phyloP scores from a whole-genome alignment of 2,797 vertebrate genomes.

The Rhyacichthys aspro region DNA sequence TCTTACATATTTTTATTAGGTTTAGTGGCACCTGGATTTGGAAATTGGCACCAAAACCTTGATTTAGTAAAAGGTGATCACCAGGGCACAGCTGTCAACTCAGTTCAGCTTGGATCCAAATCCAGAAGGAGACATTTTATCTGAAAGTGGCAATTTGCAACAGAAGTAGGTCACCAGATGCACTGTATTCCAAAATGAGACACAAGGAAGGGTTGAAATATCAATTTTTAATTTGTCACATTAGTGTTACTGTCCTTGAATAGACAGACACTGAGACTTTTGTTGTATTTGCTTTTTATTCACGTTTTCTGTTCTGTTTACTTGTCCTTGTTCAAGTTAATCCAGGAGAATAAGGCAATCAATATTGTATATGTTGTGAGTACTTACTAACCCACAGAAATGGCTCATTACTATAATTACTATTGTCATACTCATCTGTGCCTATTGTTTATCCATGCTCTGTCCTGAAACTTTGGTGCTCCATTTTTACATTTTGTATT shows the following conservation, averaged over 20 bases:
- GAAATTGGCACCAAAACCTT: neutral
- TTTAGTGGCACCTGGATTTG: too few species aligned
- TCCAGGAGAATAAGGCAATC: too few species aligned
- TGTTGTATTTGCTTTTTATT: neutral
- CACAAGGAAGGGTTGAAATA: neutral
- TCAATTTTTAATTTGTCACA: neutral
- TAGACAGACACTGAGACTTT: too few species aligned
- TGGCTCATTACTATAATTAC: too few species aligned
- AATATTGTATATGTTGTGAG: neutral
- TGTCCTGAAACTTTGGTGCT: too few species aligned
- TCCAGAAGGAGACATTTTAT: neutral
- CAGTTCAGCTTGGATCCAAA: neutral
- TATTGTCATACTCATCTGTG: too few species aligned
- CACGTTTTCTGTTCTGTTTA: neutral
- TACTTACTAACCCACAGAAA: too few species aligned
- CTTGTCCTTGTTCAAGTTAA: too few species aligned
- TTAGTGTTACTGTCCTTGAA: neutral
- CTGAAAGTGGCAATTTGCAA: constrained; percentile 4
- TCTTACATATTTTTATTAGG: too few species aligned
- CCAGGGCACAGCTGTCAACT: neutral
- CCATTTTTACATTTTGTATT: constrained; percentile 18
- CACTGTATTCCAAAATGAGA: constrained; percentile 2
- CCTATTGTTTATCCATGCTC: too few species aligned
- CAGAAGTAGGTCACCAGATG: constrained; percentile 13
- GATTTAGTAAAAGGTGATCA: neutral